Base-by-base conservation (phyloP, 2,888 invertebrate genomes). In the Sphaeridia pumilis region DNA sequence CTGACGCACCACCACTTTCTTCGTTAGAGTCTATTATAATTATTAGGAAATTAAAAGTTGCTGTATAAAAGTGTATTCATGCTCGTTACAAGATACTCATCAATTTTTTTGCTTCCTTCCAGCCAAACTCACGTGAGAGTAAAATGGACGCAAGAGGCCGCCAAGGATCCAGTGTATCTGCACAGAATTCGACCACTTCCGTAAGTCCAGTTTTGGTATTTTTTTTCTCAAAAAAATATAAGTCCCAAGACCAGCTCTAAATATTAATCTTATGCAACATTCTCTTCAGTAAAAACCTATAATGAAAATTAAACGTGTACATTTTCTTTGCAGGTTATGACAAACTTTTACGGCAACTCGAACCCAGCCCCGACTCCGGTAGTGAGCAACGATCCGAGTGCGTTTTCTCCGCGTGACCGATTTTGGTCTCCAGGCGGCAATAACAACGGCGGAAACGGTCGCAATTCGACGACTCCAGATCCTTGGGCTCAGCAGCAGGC, bases 131-230 rank as follows among this genome's bases (percentile, higher is more conserved):
- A 52, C 59, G 57, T 45, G 55, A 55, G 43, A 46, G 52, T 45
- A 60, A 62, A 43, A 62, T 62, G 62, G 62, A 62, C 55, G 57
- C 57, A 46, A 52, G 60, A 58, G 56, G 58, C 28, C 52, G 60
- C 52, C 59, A 61, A 49, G 56, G 55, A 46, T 52, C 58, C 12
- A 56, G 49, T 20, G 57, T 57, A 43, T 57, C 58, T 24, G 58
- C 58, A 51, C 52, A 57, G 25, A 54, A 58, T 36, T 57, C 59
- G 44, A 52, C 58, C 12, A 38, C 49, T 42, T 43, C 56, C 38
- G 57, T 58, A 46, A 56, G 56, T 49, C 28, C 34, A 46, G n/a
- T 20, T 35, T 43, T 35, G 14, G n/a, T 17, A 7, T 38, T 17
- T 17, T 7, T 17, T 20, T 38, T 17, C 14, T 31, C 10, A 31